phyloP scores from a whole-genome alignment of 2,888 invertebrate genomes.

The Diogma glabrata region DNA sequence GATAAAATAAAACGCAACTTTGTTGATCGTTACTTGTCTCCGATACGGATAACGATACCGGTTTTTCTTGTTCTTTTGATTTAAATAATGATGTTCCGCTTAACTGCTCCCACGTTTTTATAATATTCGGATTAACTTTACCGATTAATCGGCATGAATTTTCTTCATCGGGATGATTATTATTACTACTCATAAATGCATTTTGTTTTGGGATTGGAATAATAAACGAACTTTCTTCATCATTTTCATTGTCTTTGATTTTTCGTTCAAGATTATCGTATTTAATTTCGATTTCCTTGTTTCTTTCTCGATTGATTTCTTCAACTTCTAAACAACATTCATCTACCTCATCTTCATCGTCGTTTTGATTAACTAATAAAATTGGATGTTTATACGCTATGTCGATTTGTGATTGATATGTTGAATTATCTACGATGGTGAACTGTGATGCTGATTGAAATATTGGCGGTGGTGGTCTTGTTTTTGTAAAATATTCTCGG shows the following conservation, averaged over 20 bases:
- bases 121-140: conserved; percentile 19
- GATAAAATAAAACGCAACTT: conserved; percentile 14
- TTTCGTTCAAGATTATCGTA: not conserved
- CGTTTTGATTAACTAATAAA: conserved; percentile 34
- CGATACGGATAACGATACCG: conserved; percentile 13
- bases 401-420: conserved; percentile 19
- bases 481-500: conserved; percentile 18
- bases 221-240: not conserved
- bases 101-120: conserved; percentile 21
- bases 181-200: not conserved
- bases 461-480: conserved; percentile 19
- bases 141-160: conserved; percentile 18
- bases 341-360: too few relatives aligned
- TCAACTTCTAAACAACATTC: too few relatives aligned
- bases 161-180: too few relatives aligned
- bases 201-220: not conserved
- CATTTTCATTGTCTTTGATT: conserved; percentile 1
- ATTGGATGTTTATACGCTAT: conserved; percentile 34
- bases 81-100: conserved; percentile 2
- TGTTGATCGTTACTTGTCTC: conserved; percentile 12
- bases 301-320: too few relatives aligned
- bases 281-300: not conserved
- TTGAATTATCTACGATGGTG: conserved; percentile 12
- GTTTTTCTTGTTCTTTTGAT: not conserved
- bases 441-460: conserved; percentile 18